Percentiles rank a stretch among this genome's conserved stretches.
Conservation (phyloP, 2,113 vertebrate genomes). For the Echinops telfairi region DNA sequence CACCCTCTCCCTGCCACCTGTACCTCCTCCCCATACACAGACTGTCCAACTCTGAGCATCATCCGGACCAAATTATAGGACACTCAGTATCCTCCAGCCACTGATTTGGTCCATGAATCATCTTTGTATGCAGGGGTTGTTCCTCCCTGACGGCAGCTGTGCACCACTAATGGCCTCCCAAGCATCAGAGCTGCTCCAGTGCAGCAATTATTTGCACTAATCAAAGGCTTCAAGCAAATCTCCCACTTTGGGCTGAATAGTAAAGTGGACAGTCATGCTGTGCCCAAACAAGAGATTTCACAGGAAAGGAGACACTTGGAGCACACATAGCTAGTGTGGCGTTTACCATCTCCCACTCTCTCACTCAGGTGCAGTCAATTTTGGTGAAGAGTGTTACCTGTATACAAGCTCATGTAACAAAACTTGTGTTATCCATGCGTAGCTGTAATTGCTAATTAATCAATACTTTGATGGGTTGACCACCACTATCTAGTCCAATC, state of each 20-base stretch:
- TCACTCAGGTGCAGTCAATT: background rate
- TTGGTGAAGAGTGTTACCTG: constrained; percentile 27
- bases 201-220: constrained; percentile 80
- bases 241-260: constrained; percentile 61
- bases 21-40: background rate
- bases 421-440: background rate
- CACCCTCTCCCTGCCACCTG: background rate
- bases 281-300: constrained; percentile 70
- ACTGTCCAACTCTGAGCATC: background rate
- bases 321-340: background rate
- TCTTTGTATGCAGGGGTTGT: constrained; percentile 44
- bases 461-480: constrained; percentile 22
- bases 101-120: constrained; percentile 26
- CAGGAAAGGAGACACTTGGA: constrained; percentile 42
- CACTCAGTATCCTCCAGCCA: background rate
- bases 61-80: background rate
- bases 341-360: constrained; percentile 47
- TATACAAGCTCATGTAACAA: constrained; percentile 16
- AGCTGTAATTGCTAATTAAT: constrained; percentile 45
- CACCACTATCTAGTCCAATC: constrained; percentile 19
- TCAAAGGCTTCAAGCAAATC: constrained; percentile 79
- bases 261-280: constrained; percentile 69
- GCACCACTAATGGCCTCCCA: constrained; percentile 64
- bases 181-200: constrained; percentile 65
- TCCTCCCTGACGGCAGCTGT: constrained; percentile 67